Conservation (phyloP, 2,113 vertebrate species). For the Ptilorrhoa leucosticta region DNA sequence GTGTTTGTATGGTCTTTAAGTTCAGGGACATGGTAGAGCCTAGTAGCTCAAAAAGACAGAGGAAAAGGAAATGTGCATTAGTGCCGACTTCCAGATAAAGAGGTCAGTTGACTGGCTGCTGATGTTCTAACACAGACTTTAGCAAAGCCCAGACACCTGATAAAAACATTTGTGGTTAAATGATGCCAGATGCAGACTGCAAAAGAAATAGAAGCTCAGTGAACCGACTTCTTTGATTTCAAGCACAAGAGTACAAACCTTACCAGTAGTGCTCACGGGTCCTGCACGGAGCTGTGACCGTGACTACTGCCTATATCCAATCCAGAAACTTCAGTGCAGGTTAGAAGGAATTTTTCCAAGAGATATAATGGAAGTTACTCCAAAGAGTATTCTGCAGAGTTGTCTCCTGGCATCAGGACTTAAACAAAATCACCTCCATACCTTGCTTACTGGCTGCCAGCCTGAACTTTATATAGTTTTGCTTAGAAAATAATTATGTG, state of each 20-base stretch:
- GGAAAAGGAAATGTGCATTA: neutral
- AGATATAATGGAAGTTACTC: neutral
- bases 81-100: neutral
- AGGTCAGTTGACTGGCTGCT: neutral
- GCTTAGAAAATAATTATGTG: neutral
- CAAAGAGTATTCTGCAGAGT: neutral
- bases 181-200: neutral
- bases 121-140: neutral
- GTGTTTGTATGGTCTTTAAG: neutral
- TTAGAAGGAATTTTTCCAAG: neutral
- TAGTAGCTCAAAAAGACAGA: neutral
- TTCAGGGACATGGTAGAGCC: neutral
- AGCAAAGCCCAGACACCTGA: neutral
- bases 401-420: neutral
- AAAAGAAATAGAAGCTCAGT: neutral
- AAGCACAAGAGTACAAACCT: neutral
- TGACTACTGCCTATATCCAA: neutral
- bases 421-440: neutral
- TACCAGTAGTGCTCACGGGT: neutral
- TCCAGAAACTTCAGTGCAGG: neutral
- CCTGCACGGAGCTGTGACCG: rapidly evolving
- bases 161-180: neutral
- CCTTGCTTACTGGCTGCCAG: neutral
- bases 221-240: neutral
- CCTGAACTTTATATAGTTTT: neutral